Base-by-base conservation (phyloP, 2,888 invertebrate genomes). In the Blastobasis adustella region DNA sequence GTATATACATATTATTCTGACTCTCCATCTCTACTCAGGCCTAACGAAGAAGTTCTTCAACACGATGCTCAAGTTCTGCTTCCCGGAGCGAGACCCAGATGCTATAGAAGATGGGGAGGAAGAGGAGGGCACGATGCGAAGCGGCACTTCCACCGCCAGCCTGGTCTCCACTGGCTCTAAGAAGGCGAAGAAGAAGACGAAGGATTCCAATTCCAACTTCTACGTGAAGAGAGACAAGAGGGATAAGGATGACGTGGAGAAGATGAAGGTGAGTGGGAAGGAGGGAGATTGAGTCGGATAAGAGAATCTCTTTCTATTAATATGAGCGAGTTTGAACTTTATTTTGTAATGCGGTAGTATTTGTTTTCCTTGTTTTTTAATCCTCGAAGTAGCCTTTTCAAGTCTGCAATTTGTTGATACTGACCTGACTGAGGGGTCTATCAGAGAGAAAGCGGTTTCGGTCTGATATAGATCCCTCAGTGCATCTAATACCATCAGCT, bases 21-120 rank as follows among this genome's bases (percentile, higher is more conserved):
- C 37, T 6, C 5, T n/a, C 6, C 6, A 40, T 40, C 10, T 36
- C 5, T 8, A 44, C 5, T 5, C 63, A 93, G 92, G 95, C 60
- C 89, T 98, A 51, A 98, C 98, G 0, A 97, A 98, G 80, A 96
- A 97, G 77, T 98, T 98, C 86, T 99, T 96, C 89, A 96, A 96
- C 76, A 98, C 97, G 45, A 97, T 99, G 95, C 90, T 99, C 68
- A 96, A 95, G 81, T 99, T 98, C 82, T 98, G 98, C 81, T 99
- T 99, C 79, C 98, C 98, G 1, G 98, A 97, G 80, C 92, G 97
- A 58, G 96, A 96, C 76, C 93, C 95, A 0, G 96, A 97, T 67
- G 93, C 93, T 37, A 93, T 94, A 54, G 96, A 96, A 69, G 90
- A 90, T 4, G 92, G 90, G 0, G 91, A 92, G 1, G 92, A 92